Evolutionary conservation across 1,140 invertebrate species (phyloP).

Genomic region (Dryas iulia): DNA sequence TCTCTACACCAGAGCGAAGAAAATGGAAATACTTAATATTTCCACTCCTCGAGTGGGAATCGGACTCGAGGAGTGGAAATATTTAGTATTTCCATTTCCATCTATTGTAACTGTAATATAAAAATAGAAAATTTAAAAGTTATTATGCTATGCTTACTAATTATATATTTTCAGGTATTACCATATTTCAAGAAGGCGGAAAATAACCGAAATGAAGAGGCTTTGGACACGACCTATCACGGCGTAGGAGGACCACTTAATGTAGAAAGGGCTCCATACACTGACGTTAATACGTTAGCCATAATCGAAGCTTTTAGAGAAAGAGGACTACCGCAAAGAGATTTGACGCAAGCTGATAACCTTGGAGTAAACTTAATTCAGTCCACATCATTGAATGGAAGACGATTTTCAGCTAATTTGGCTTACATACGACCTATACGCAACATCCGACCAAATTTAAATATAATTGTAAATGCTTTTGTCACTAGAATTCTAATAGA

Average conservation of each 20-base stretch:
- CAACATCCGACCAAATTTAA: slow-evolving; percentile 85
- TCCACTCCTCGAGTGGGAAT: no score
- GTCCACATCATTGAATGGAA: slow-evolving; percentile 81
- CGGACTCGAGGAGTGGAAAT: no score
- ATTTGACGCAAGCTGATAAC: slow-evolving; percentile 80
- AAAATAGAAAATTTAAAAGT: no score
- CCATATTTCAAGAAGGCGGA: slow-evolving; percentile 37
- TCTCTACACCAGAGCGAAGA: no score
- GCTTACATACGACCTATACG: slow-evolving; percentile 87
- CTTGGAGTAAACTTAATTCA: slow-evolving; percentile 82
- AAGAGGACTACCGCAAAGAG: slow-evolving; percentile 77
- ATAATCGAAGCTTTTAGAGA: slow-evolving; percentile 51
- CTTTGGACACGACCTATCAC: slow-evolving; percentile 19
- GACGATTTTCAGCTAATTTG: slow-evolving; percentile 85
- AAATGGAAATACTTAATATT: no score
- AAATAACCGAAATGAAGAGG: slow-evolving; percentile 30
- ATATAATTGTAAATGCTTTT: slow-evolving; percentile 84
- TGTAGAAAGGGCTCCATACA: slow-evolving; percentile 33
- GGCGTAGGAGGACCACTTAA: slow-evolving; percentile 19
- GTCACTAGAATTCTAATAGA: slow-evolving; percentile 88
- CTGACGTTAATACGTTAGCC: slow-evolving; percentile 67
- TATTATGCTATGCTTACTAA: no score
- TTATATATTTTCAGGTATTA: slow-evolving; percentile 27
- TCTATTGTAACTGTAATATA: no score
- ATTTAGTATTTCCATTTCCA: no score